A percentile compares a stretch with the other conserved stretches of the same genome.
phyloP scores from a whole-genome alignment of 1,140 invertebrate genomes.

The Tachypleus tridentatus region DNA sequence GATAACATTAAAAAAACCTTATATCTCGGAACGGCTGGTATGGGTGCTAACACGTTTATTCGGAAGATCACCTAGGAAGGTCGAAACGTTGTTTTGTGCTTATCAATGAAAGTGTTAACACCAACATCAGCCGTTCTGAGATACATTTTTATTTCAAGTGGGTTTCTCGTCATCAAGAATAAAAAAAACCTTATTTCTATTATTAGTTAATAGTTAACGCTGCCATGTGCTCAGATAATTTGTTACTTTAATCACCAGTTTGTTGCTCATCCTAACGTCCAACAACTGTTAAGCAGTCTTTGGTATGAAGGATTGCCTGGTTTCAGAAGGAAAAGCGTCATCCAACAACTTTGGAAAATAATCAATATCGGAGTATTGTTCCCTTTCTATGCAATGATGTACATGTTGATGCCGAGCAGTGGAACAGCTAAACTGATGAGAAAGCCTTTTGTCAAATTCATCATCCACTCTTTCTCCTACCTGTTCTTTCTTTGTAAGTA shows the following conservation, averaged over 20 bases:
- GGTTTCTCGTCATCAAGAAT: too few species aligned
- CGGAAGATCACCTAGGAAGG: too few species aligned
- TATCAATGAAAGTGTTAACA: too few species aligned
- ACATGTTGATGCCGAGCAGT: conserved; percentile 84
- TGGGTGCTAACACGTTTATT: too few species aligned
- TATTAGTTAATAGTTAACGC: too few species aligned
- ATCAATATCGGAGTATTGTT: conserved; percentile 84
- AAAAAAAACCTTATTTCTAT: too few species aligned
- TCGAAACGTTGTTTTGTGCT: too few species aligned
- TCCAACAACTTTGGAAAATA: conserved; percentile 82
- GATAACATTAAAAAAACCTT: too few species aligned
- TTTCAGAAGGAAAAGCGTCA: conserved; percentile 87
- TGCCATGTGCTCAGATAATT: too few species aligned
- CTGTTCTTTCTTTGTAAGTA: conserved; percentile 81
- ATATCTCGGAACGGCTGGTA: too few species aligned
- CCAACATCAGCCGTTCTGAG: too few species aligned
- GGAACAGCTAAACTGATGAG: conserved; percentile 77
- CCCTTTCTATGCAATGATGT: conserved; percentile 83
- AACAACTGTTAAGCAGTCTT: conserved; percentile 90
- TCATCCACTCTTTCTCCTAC: conserved; percentile 95
- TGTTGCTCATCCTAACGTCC: conserved; percentile 95
- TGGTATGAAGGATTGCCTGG: conserved; percentile 96
- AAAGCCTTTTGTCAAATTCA: conserved; percentile 98
- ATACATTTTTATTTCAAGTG: too few species aligned
- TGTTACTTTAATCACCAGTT: conserved; percentile 50